Base-by-base conservation (phyloP, 2,888 invertebrate species). In the Tenthredo mesomela region DNA sequence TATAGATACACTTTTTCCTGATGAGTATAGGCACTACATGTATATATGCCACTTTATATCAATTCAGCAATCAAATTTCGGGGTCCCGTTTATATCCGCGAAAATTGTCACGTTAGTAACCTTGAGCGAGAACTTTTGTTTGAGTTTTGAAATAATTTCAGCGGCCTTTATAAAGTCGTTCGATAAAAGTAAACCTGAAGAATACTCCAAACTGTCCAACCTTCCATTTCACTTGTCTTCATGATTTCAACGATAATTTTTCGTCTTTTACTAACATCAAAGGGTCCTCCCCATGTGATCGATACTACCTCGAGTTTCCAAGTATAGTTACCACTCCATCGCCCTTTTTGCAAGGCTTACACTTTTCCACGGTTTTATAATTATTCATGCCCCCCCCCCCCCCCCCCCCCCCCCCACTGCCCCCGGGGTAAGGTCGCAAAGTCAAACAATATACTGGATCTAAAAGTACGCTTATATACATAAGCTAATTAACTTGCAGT, bases 181-280 rank as follows among this genome's bases (percentile, higher is more conserved):
- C 67, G 29, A 67, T 15, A 25, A 33, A 67, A 67, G 29, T 18
- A 33, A 67, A 29, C 67, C 29, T 12, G 5, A 33, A 67, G 67
- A 67, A 67, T 67, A 29, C 67, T 29, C 21, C 21, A 29, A 21
- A 61, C 61, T 61, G 25, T 61, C 1, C 61, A 12, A 61, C 25
- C 61, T 61, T 61, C 12, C 25, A 61, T 61, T 12, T 61, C 61
- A 25, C 67, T 33, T 29, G 33, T 33, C 18, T 6, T 33, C 33
- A 33, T 67, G 33, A 67, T 33, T 67, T 33, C 33, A 25, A 67
- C 12, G 67, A 67, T 67, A 67, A 67, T 67, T 67, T 67, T 67
- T 33, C 67, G 67, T 67, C 67, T 67, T 33, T 67, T 25, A 18
- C 10, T 3, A 18, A 67, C 33, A 33, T 67, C 67, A 67, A 67